Percentiles rank a stretch among this genome's conserved stretches.
These are phyloP conservation scores for Pangasius krempfi DNA, from an alignment of 2,797 vertebrate genomes.

Conservation along the genomic window DNA sequence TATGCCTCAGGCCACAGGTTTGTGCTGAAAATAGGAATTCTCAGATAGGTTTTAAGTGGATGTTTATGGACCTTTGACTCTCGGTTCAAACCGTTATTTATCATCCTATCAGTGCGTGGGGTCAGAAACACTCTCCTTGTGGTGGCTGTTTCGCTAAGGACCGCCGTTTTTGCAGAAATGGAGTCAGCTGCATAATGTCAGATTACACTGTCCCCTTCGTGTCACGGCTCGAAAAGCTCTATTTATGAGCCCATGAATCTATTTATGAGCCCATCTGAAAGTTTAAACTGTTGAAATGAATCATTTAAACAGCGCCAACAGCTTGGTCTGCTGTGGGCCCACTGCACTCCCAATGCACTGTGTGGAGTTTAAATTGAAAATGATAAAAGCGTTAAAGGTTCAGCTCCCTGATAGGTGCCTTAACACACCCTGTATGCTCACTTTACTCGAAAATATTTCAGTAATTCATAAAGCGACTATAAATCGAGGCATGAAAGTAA, in stretches of 20 bases:
- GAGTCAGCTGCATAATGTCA: conserved; percentile 78
- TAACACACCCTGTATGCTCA: conserved; percentile 3
- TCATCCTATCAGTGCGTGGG: conserved; percentile 72
- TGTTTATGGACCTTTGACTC: conserved; percentile 72
- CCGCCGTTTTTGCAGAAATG: conserved; percentile 74
- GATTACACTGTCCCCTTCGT: conserved; percentile 74
- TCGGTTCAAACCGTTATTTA: conserved; percentile 72
- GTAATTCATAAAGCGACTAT: conserved; percentile 26
- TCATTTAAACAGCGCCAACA: conserved; percentile 65
- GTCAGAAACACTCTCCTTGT: conserved; percentile 73
- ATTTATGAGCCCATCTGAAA: conserved; percentile 62
- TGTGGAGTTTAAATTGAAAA: conserved; percentile 57
- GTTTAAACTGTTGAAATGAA: conserved; percentile 74
- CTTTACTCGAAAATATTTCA: conserved; percentile 24
- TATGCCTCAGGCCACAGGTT: conserved; percentile 60
- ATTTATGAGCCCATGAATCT: conserved; percentile 71
- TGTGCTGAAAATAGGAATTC: conserved; percentile 69
- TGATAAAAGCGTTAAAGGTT: conserved; percentile 46
- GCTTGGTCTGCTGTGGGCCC: conserved; percentile 35
- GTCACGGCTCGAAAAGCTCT: conserved; percentile 69
- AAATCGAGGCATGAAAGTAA: conserved; percentile 41
- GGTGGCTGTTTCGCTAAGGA: conserved; percentile 70
- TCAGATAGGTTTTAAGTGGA: conserved; percentile 71
- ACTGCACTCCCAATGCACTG: conserved; percentile 42
- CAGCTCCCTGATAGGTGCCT: conserved; percentile 30